These are phyloP conservation scores for Eupithecia dodoneata DNA, from an alignment of 2,888 invertebrate species.

Conservation along the genomic window DNA sequence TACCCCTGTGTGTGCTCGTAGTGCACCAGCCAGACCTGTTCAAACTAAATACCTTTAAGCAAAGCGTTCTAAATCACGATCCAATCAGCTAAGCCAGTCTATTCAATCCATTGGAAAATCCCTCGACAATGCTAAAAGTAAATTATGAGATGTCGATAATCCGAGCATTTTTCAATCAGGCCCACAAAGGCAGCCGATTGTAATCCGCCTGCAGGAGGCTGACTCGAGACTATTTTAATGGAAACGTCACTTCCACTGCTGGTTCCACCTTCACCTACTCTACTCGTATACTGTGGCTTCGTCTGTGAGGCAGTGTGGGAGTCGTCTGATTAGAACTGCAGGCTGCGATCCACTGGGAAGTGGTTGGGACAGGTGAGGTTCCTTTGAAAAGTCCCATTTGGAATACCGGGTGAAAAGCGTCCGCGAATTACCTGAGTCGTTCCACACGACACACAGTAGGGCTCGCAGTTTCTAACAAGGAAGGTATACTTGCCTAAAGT, in stretches of 20 bases:
- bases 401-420: background rate
- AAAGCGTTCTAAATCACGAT: constrained; percentile 14
- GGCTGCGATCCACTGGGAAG: background rate
- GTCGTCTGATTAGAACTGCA: background rate
- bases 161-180: constrained; percentile 31
- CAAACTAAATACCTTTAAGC: background rate
- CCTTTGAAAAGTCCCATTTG: background rate
- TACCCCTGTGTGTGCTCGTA: background rate
- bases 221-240: constrained; percentile 51
- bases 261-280: constrained; percentile 30
- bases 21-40: background rate
- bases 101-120: constrained; percentile 16
- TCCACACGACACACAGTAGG: background rate
- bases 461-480: background rate
- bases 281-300: background rate
- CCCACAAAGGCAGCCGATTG: constrained; percentile 23
- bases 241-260: constrained; percentile 55
- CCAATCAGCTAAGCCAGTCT: constrained; percentile 12
- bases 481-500: background rate
- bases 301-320: background rate
- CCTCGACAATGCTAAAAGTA: constrained; percentile 23
- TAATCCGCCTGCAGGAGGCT: constrained; percentile 30
- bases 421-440: background rate
- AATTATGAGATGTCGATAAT: constrained; percentile 34
- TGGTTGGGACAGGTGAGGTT: background rate